Base-by-base conservation (phyloP, 1,140 invertebrate genomes). In the Scaptomyza hsui region DNA sequence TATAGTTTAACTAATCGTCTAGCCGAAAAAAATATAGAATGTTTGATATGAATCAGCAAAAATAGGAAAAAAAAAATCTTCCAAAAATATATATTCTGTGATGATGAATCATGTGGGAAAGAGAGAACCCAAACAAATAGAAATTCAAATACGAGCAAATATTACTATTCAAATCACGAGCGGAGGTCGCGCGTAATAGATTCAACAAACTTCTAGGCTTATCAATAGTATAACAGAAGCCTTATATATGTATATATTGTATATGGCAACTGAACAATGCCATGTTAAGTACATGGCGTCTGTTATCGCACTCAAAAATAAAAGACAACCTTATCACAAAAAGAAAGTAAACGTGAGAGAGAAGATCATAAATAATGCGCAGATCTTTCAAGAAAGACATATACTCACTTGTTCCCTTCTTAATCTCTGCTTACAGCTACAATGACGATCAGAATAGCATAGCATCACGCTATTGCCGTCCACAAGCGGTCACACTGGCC, bases 401-500 rank as follows among this genome's bases (percentile, higher is more conserved):
- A 18, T 64, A 65, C 44, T 47, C 13, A 52, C 10, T 32, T 61
- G 7, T 13, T 9, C 5, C 15, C 41, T 21, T 48, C 19, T 48
- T 26, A 6, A 56, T 49, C 37, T 44, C 51, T 61, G 7, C 10
- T 90, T 90, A 1, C 74, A 90, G 89, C 44, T 90, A 80, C 68
- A 90, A 90, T 89, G 89, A 91, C 48, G 89, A 91, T 67, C 42
- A 76, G 51, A 90, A 90, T 51, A 65, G 89, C 52, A 24, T 55
- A 75, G 61, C 85, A 18, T 80, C 85, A 29, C 89, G 89, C 61
- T 91, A 90, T 75, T 91, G 82, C 57, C 89, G 89, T 32, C 89
- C 89, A 16, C 89, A 89, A 70, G 82, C 89, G 57, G 89, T 90
- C 71, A 91, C 86, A 51, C 68, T 91, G 59, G 89, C 82, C 60